Base-by-base conservation (phyloP, 2,797 vertebrate genomes). In the Saxicola maurus region DNA sequence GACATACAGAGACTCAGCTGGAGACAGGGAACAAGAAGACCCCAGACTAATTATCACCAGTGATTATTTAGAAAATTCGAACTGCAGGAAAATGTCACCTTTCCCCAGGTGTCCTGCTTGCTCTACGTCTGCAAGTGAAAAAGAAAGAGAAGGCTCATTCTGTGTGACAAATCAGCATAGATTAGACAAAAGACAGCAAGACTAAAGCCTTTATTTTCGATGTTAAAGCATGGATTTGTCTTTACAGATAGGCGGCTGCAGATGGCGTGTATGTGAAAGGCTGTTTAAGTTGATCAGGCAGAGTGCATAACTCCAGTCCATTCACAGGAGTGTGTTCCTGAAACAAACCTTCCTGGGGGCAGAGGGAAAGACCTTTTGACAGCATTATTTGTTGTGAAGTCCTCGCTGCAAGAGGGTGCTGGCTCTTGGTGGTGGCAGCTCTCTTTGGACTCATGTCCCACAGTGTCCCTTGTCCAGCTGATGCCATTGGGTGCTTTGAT, bases 141-240 rank as follows among this genome's bases (percentile, higher is more conserved):
- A 62, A 56, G 49, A 52, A 65, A 45, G 45, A 65, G n/a, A 6
- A 42, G n/a, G 43, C 31, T 68, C 10, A 11, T 55, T 86, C 30
- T 42, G 51, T 28, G 49, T 38, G 49, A 64, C 42, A n/a, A 61
- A 56, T 83, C n/a, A 93, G 51, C 49, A 13, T 6, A 55, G 11
- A 61, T 11, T 49, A 49, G 48, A 49, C 48, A 49, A 49, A 49
- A 49, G 48, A 89, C 71, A 85, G 85, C 83, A 86, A 96, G 95
- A 96, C 96, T 95, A 92, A 96, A 96, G 95, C 93, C 94, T 97
- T 97, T 98, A 97, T 97, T 98, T 73, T 83, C 93, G 96, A 94
- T 94, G 93, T 96, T 94, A 91, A 96, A 97, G 96, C 94, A 5
- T 89, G 94, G 80, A 94, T 96, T 97, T 97, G 94, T 96, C 94